Evolutionary conservation across 1,140 invertebrate species (phyloP), one percentile per base, ranked within the genome.

Genomic region (Chelonus insularis): DNA sequence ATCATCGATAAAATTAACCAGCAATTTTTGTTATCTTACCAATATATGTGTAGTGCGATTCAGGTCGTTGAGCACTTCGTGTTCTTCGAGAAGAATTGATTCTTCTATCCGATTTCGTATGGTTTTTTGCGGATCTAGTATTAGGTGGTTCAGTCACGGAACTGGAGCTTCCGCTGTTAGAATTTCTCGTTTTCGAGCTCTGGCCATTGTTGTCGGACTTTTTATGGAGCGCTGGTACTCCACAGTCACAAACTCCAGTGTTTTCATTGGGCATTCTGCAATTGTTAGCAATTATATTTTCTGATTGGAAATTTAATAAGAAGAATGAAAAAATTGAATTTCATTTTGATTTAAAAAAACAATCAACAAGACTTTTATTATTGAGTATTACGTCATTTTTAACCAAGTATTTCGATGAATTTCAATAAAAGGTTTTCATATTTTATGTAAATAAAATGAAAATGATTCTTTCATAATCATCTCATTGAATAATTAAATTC

Each of bases 11-110:
- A n/a, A n/a, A n/a, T n/a, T n/a, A n/a, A n/a, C n/a, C n/a, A n/a
- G n/a, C n/a, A n/a, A n/a, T n/a, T 45, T 43, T n/a, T 36, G 25
- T 48, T 32, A 16, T 7, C 16, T 64, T 7, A 81, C 78, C 78
- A 29, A 80, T 81, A 9, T 80, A 81, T 12, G 78, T 80, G 37
- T 81, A 80, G 68, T 80, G 76, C 2, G 80, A 77, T 29, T 78
- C 78, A 4, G 71, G 64, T 57, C 77, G 68, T 20, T 81, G 78
- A 7, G 78, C 79, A 57, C 79, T 81, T 52, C 76, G 70, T 47
- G 74, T 73, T 54, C 79, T 70, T 57, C 78, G 68, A 37, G 76
- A 73, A 4, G 72, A 67, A 62, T 75, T 76, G 18, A 74, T 50
- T 39, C 75, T 69, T 18, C 74, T 78, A 18, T 74, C 74, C 20